Evolutionary conservation across 2,797 vertebrate genomes (phyloP).

Genomic region (Pseudopleuronectes americanus): DNA sequence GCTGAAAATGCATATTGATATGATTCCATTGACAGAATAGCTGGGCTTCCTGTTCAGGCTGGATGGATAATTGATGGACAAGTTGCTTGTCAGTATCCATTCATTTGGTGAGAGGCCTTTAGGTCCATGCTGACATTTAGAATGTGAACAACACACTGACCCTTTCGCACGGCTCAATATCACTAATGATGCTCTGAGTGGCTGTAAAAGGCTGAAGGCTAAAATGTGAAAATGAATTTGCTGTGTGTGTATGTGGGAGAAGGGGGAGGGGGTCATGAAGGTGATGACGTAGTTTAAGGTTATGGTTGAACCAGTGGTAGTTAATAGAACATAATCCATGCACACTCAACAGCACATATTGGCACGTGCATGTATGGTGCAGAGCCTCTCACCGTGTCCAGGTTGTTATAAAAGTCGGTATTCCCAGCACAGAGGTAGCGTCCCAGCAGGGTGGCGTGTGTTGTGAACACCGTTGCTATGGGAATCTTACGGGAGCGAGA

Average conservation of each 20-base stretch:
- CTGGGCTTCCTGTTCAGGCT: not conserved
- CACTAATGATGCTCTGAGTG: constrained; percentile 60
- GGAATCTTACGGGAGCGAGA: constrained; percentile 88
- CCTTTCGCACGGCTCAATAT: constrained; percentile 25
- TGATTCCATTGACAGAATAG: constrained; percentile 30
- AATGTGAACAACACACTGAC: constrained; percentile 11
- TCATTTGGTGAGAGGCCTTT: constrained; percentile 57
- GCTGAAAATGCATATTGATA: constrained; percentile 40
- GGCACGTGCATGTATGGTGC: too few relatives aligned
- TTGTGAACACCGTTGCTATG: constrained; percentile 93
- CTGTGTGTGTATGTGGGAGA: not conserved
- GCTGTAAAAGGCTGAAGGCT: constrained; percentile 34
- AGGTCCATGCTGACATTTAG: constrained; percentile 69
- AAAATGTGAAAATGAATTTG: constrained; percentile 22
- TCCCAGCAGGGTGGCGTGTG: constrained; percentile 94
- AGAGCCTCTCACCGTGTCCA: constrained; percentile 86
- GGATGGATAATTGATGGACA: not conserved
- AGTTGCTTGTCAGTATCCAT: constrained; percentile 51
- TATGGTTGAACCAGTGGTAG: too few relatives aligned
- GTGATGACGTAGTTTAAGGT: too few relatives aligned
- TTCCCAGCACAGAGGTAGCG: constrained; percentile 95
- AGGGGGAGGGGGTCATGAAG: too few relatives aligned
- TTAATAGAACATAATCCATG: too few relatives aligned
- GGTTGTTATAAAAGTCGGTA: constrained; percentile 96
- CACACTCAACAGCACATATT: too few relatives aligned